Conservation (phyloP, 2,113 vertebrate species). For the Rattus norvegicus region GRCr8 NC_086027.1:112003501-112004000, state of each 20-base stretch:
- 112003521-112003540: too few species aligned
- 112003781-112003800: neutral
- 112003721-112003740: neutral
- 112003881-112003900: neutral
- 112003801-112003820: neutral
- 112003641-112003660: neutral
- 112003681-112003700: neutral
- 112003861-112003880: neutral
- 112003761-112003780: neutral
- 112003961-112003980: neutral
- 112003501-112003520: too few species aligned
- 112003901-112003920: neutral
- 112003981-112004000: neutral
- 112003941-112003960: neutral
- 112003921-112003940: neutral
- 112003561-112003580: too few species aligned
- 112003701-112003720: neutral
- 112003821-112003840: neutral
- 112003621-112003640: neutral
- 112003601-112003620: neutral
- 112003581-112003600: too few species aligned
- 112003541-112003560: too few species aligned
- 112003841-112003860: neutral
- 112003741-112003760: neutral
- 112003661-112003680: neutral